Evolutionary conservation across 2,797 vertebrate species (phyloP).

Genomic region (Otus scops): DNA sequence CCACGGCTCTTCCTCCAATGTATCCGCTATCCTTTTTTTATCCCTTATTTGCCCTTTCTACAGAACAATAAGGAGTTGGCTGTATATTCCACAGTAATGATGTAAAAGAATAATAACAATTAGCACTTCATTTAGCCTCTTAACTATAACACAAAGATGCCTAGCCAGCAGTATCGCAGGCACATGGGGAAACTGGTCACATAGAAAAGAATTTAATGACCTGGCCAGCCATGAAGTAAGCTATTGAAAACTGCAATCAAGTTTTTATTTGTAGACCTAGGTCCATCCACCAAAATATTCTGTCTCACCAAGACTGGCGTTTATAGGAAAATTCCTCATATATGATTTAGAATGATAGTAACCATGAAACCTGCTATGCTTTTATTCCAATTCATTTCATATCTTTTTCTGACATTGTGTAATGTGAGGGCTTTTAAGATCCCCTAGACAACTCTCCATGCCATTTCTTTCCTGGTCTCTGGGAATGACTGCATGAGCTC

Average conservation of each 20-base stretch:
- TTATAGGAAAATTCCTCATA: not conserved
- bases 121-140: slow-evolving; percentile 51
- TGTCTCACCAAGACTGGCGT: not conserved
- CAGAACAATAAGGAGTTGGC: slow-evolving; percentile 7
- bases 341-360: not conserved
- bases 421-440: not conserved
- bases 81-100: slow-evolving; percentile 11
- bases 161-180: slow-evolving; percentile 19
- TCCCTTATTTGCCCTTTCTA: not conserved
- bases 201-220: slow-evolving; percentile 17
- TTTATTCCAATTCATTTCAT: not conserved
- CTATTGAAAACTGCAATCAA: not conserved
- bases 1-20: not conserved
- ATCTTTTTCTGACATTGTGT: not conserved
- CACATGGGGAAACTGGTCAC: slow-evolving; percentile 32
- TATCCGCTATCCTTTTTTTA: not conserved
- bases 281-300: not conserved
- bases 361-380: not conserved
- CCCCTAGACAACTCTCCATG: not conserved
- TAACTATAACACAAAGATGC: slow-evolving; percentile 15
- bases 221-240: slow-evolving; percentile 16
- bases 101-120: slow-evolving; percentile 34
- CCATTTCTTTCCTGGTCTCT: not conserved
- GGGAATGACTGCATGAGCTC: not conserved
- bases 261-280: not conserved